Conservation (phyloP, 2,113 vertebrate species). For the Phaethon lepturus region DNA sequence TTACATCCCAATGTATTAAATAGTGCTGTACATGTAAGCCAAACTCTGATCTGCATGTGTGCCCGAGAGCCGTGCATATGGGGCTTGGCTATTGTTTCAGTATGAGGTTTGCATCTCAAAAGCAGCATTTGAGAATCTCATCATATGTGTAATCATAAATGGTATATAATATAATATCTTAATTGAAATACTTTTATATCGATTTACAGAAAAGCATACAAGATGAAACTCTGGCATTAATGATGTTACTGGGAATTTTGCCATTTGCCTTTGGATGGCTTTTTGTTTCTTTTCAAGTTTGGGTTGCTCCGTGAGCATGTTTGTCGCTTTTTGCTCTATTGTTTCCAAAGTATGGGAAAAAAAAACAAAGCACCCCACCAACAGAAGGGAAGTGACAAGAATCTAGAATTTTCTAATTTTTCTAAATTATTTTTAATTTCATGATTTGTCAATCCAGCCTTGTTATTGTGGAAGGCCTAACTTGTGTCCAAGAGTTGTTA, state of each 20-base stretch:
- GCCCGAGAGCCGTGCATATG: rapidly evolving
- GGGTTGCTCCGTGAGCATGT: not conserved
- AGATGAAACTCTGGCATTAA: not conserved
- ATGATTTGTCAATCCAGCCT: not conserved
- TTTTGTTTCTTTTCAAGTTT: slow-evolving; percentile 42
- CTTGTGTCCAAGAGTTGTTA: not conserved
- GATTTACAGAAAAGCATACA: not conserved
- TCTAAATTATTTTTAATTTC: not conserved
- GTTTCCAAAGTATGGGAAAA: not conserved
- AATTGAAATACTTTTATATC: not conserved
- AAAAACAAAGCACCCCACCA: no score
- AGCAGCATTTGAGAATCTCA: not conserved
- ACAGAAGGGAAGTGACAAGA: not conserved
- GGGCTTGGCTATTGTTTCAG: not conserved
- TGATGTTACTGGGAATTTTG: slow-evolving; percentile 37
- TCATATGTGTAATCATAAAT: not conserved
- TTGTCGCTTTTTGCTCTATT: slow-evolving; percentile 8
- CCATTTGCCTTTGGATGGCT: slow-evolving; percentile 47
- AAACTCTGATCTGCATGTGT: not conserved
- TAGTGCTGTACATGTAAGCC: rapidly evolving
- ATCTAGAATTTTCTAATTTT: not conserved
- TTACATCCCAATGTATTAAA: not conserved
- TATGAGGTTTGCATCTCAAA: not conserved
- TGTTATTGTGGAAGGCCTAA: not conserved
- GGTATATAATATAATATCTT: not conserved